Evolutionary conservation across 1,140 invertebrate species (phyloP), one percentile per base, ranked within the genome.

Genomic region (Drosophila seguyi): DNA sequence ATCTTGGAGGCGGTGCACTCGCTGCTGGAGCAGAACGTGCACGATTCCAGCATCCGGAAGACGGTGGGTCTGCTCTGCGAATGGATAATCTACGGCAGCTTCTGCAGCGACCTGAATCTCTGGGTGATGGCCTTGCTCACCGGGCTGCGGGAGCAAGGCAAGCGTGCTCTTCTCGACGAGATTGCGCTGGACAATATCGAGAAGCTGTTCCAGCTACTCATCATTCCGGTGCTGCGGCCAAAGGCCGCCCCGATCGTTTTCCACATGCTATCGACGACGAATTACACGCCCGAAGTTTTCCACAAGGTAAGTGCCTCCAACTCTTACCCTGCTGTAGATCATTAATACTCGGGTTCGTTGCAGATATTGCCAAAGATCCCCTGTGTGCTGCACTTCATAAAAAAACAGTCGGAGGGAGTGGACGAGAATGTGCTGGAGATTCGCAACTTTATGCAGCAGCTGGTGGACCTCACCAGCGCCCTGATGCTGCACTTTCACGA

Each of bases 101-200:
- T 92, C 44, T 93, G 93, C 2, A 92, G 93, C 22, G 93, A 93
- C 65, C 84, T 95, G 0, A 93, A 93, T 36, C 83, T 92, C 3
- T 94, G 94, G 91, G 94, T 95, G 4, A 91, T 94, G 56, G 92
- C 93, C 2, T 93, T 95, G 22, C 93, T 95, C 65, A 80, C 90
- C 36, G 94, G 93, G 0, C 91, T 95, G 29, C 93, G 94, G 36
- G 91, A 92, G 1, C 93, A 94, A 45, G 75, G 81, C 11, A 92
- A 94, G 39, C 93, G 92, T 61, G 79, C 90, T 16, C 93, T 95
- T 27, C 77, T 95, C 0, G 87, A 93, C 2, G 92, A 94, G 25
- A 93, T 94, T 3, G 93, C 94, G 5, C 65, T 94, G 42, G 91
- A 91, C 16, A 93, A 92, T 55, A 92, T 95, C 11, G 93, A 93